Percentiles rank a stretch among this genome's conserved stretches.
These are phyloP conservation scores for Mimas tiliae DNA, from an alignment of 2,888 invertebrate genomes.

Conservation along the genomic window DNA sequence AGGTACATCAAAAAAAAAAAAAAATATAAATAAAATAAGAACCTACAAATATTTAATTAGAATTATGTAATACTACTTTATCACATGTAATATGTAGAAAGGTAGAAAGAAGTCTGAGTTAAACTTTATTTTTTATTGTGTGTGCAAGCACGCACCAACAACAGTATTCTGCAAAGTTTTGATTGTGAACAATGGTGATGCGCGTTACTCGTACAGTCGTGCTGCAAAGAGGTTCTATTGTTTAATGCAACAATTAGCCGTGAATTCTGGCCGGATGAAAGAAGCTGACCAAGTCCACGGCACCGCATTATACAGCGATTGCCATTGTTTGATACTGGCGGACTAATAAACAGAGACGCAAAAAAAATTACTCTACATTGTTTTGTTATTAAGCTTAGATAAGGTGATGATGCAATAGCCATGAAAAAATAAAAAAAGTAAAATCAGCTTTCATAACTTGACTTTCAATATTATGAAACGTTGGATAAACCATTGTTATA, in stretches of 20 bases:
- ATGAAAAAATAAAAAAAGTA: too few relatives aligned
- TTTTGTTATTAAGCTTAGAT: neutral
- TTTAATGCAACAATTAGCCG: conserved; percentile 82
- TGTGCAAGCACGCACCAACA: conserved; percentile 20
- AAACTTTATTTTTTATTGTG: conserved; percentile 22
- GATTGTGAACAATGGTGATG: conserved; percentile 51
- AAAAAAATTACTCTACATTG: neutral
- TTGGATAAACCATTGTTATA: too few relatives aligned
- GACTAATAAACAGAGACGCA: neutral
- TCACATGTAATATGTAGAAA: neutral
- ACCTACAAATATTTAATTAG: too few relatives aligned
- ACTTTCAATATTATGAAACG: too few relatives aligned
- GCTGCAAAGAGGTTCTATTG: conserved; percentile 82
- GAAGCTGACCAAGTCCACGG: conserved; percentile 80
- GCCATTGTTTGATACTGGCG: conserved; percentile 50
- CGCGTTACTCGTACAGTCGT: conserved; percentile 56
- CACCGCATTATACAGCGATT: conserved; percentile 26
- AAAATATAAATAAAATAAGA: too few relatives aligned
- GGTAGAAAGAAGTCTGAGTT: neutral
- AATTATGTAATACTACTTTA: neutral
- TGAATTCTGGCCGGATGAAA: conserved; percentile 75
- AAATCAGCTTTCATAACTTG: too few relatives aligned
- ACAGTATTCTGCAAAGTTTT: conserved; percentile 34
- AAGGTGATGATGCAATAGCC: neutral
- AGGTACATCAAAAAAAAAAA: too few relatives aligned